Percentiles rank a stretch among this genome's conserved stretches.
Conservation (phyloP, 2,888 invertebrate genomes). For the Drosophila gaucha region DNA sequence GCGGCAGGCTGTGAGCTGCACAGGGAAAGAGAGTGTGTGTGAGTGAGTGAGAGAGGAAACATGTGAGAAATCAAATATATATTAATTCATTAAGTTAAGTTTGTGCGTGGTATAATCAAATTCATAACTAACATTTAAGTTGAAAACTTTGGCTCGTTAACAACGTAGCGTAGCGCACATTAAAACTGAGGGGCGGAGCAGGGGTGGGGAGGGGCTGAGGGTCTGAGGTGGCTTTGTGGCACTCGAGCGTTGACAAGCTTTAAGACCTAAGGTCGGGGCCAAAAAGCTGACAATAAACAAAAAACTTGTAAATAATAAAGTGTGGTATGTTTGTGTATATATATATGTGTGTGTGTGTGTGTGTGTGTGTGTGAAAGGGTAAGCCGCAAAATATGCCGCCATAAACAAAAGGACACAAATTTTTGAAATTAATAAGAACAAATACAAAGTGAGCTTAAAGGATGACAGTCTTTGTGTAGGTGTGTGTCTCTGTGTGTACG, state of each 20-base stretch:
- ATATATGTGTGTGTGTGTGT: conserved; percentile 1
- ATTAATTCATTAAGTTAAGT: conserved; percentile 71
- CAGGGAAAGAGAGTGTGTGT: not conserved
- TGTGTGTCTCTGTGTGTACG: not conserved
- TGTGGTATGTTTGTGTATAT: conserved; percentile 25
- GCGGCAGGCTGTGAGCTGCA: conserved; percentile 76
- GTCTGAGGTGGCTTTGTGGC: conserved; percentile 3
- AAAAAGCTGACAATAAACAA: conserved; percentile 75
- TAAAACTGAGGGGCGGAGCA: conserved; percentile 4
- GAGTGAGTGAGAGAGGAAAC: conserved; percentile 25
- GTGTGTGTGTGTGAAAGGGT: conserved; percentile 34
- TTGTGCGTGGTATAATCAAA: conserved; percentile 67
- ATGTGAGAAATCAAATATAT: conserved; percentile 58
- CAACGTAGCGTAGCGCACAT: conserved; percentile 37
- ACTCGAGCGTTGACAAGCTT: conserved; percentile 66
- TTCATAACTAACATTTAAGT: conserved; percentile 80
- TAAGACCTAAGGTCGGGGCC: conserved; percentile 72
- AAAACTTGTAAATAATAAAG: conserved; percentile 77
- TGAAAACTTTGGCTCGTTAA: conserved; percentile 77
- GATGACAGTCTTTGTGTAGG: not conserved
- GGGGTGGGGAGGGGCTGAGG: not conserved
- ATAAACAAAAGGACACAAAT: conserved; percentile 58
- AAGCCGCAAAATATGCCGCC: conserved; percentile 57
- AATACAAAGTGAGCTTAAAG: conserved; percentile 25
- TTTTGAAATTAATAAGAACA: conserved; percentile 73